Base-by-base conservation (phyloP, 1,140 invertebrate species). In the Leptinotarsa lineolata region DNA sequence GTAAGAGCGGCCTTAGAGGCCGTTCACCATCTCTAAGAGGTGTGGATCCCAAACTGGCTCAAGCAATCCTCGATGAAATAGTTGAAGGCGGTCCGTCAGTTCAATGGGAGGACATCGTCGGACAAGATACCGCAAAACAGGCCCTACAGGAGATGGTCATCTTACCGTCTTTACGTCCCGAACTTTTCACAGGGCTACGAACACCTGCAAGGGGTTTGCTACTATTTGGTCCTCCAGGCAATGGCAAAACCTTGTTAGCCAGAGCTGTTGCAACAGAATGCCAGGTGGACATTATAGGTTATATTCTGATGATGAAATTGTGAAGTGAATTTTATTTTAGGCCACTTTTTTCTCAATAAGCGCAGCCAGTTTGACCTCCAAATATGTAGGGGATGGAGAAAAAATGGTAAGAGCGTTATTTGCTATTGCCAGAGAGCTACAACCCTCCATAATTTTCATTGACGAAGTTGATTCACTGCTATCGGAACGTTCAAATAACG, bases 301-400 rank as follows among this genome's bases (percentile, higher is more conserved):
- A 11, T 39, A 11, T 39, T 39, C 30, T 61, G 11, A 16, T 61
- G 59, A 61, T 13, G 18, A 58, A 54, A 54, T 58, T 46, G 30
- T 8, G 12, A 54, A 30, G 12, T 24, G 13, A 46, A 21, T 60
- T 73, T 54, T 60, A 61, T 80, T 79, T 39, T 64, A 84, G 79
- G 95, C 97, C 4, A 99, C 97, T 0, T 99, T 99, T 86, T 99
- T 99, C 84, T 96, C 95, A 64, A 98, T 99, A 81, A 97, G 95
- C 77, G 97, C 97, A 13, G 97, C 97, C 12, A 96, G 95, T 72
- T 86, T 99, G n/a, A 99, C 96, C n/a, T 98, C 96, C 67, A 99
- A 99, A 79, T 95, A 96, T 86, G 95, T 99, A 3, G 97, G 97
- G 8, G 97, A 99, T 84, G 96, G 97, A 3, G 97, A 99, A 85